Evolutionary conservation across 2,888 invertebrate species (phyloP).

Genomic region (Tuta absoluta): DNA sequence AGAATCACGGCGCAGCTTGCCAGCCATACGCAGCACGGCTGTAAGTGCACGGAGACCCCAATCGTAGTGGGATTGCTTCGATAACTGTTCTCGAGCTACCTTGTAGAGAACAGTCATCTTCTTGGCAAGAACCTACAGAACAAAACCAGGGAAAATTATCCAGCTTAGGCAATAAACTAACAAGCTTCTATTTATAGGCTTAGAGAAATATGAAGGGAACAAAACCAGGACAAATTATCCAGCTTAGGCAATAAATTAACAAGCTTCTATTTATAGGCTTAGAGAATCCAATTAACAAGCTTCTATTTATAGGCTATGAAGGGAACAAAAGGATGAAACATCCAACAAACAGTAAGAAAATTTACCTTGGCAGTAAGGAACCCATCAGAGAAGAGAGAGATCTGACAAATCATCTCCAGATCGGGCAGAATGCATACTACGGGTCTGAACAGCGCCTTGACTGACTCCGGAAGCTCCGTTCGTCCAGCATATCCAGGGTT

Average conservation of each 20-base stretch:
- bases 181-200: background rate
- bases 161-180: too few species aligned
- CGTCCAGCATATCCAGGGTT: conserved; percentile 96
- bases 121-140: conserved; percentile 86
- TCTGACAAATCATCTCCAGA: conserved; percentile 94
- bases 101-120: conserved; percentile 96
- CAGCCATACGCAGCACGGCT: conserved; percentile 95
- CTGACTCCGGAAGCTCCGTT: conserved; percentile 94
- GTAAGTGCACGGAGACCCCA: conserved; percentile 96
- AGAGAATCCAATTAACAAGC: background rate
- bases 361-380: conserved; percentile 92
- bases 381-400: conserved; percentile 95
- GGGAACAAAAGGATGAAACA: background rate
- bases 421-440: conserved; percentile 96
- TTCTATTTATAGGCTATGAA: background rate
- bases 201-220: background rate
- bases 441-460: conserved; percentile 94
- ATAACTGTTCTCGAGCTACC: conserved; percentile 92
- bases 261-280: background rate
- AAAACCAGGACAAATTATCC: background rate
- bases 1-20: conserved; percentile 90
- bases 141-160: background rate
- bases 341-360: background rate
- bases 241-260: too few species aligned
- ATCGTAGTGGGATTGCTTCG: conserved; percentile 96